Percentiles rank a stretch among this genome's conserved stretches.
Evolutionary conservation across 1,140 invertebrate species (phyloP).

Genomic region (Temnothorax longispinosus): DNA sequence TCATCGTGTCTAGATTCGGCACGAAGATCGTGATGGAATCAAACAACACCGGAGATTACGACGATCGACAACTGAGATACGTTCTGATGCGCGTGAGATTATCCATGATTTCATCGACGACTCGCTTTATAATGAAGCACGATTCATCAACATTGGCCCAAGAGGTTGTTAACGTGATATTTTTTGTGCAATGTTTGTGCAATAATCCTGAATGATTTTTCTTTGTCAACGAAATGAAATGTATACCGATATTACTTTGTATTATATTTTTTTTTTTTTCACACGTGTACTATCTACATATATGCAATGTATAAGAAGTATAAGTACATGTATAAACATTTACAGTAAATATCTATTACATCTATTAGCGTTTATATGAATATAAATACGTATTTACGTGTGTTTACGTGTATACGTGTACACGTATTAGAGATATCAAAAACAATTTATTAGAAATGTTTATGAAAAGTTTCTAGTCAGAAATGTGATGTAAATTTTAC

Average conservation of each 20-base stretch:
- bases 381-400: background rate
- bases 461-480: background rate
- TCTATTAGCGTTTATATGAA: background rate
- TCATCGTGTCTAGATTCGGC: conserved; percentile 43
- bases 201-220: conserved; percentile 12
- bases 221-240: background rate
- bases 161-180: conserved; percentile 23
- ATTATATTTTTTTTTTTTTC: no score
- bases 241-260: background rate
- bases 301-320: no score
- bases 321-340: background rate
- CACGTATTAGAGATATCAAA: background rate
- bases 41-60: conserved; percentile 56
- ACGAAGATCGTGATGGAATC: conserved; percentile 65
- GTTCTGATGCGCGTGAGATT: conserved; percentile 40
- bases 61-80: conserved; percentile 5
- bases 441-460: background rate
- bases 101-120: background rate
- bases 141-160: conserved; percentile 38
- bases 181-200: background rate
- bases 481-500: background rate
- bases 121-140: conserved; percentile 5
- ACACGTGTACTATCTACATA: no score
- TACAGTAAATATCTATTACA: background rate
- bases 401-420: background rate